These are phyloP conservation scores for Aurelia aurita DNA, from an alignment of 30 jellyfish, hydroid and myxozoan species.

Conservation along the genomic window DNA sequence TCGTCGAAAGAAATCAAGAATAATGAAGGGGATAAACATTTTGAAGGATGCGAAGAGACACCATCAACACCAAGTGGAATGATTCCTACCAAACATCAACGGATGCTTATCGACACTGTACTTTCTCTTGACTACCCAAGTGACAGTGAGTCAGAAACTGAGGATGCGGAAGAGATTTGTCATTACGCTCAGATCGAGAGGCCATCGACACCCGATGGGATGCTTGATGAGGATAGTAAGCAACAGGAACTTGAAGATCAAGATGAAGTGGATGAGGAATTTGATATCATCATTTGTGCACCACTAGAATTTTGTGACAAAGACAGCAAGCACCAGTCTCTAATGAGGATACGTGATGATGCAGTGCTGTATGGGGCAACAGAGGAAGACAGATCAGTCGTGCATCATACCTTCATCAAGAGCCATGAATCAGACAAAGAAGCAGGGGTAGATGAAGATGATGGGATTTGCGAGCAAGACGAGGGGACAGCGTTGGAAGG, in stretches of 20 bases:
- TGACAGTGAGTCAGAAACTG: constrained; percentile 54
- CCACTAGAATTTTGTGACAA: constrained; percentile 51
- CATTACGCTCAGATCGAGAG: constrained; percentile 64
- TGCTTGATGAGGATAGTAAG: background rate
- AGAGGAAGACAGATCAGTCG: constrained; percentile 50
- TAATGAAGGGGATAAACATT: no score
- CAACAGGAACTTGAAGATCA: background rate
- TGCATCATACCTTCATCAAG: constrained; percentile 30
- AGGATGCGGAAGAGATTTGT: constrained; percentile 46
- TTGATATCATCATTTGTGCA: constrained; percentile 39
- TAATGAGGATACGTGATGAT: constrained; percentile 39
- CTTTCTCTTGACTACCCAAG: constrained; percentile 65
- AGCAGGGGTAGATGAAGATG: background rate
- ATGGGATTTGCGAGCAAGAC: background rate
- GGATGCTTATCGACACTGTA: constrained; percentile 69
- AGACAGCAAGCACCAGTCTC: constrained; percentile 38
- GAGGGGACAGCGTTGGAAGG: background rate
- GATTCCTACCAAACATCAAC: constrained; percentile 72
- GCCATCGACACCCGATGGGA: constrained; percentile 17
- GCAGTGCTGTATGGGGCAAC: constrained; percentile 67
- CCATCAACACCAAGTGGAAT: constrained; percentile 45
- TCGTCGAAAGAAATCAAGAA: no score
- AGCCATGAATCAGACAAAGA: background rate
- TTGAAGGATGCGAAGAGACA: constrained; percentile 21
- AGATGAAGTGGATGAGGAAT: constrained; percentile 13